Percentiles rank a stretch among this genome's conserved stretches.
phyloP scores from a whole-genome alignment of 30 jellyfish, hydroid and myxozoan genomes.

The Nemopilema nomurai region DNA sequence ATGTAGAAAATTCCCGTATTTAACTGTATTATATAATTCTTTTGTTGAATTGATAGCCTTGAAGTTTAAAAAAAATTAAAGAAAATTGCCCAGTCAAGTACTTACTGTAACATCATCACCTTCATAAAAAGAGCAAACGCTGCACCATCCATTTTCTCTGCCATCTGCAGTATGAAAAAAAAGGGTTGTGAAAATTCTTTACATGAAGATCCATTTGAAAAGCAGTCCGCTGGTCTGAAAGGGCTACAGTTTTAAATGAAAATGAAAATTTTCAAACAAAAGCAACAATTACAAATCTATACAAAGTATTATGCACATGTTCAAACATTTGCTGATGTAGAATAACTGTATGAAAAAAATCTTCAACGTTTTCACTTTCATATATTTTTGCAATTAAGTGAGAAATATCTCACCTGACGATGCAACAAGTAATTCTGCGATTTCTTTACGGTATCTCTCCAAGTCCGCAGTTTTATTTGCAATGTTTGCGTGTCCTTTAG shows the following conservation, averaged over 20 bases:
- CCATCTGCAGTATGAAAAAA: background rate
- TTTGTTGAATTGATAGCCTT: conserved; percentile 3
- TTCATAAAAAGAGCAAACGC: background rate
- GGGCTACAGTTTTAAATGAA: background rate
- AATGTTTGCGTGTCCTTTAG: background rate
- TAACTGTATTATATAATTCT: background rate
- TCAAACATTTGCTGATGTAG: background rate
- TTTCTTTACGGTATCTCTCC: conserved; percentile 4
- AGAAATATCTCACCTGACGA: conserved; percentile 8
- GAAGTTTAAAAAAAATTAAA: background rate
- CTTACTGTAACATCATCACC: background rate
- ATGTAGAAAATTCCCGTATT: background rate
- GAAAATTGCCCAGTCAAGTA: background rate
- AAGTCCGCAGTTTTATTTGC: background rate
- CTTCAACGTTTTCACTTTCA: background rate
- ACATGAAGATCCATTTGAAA: background rate
- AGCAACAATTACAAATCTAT: background rate
- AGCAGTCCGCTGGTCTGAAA: background rate
- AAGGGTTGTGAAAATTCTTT: background rate
- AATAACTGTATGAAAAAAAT: background rate
- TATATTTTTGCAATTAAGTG: background rate
- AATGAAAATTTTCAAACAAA: background rate
- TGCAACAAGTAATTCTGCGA: conserved; percentile 1
- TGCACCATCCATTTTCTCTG: background rate
- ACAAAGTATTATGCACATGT: background rate